Evolutionary conservation across 2,797 vertebrate genomes (phyloP).

Genomic region (Urocyon cinereoargenteus): DNA sequence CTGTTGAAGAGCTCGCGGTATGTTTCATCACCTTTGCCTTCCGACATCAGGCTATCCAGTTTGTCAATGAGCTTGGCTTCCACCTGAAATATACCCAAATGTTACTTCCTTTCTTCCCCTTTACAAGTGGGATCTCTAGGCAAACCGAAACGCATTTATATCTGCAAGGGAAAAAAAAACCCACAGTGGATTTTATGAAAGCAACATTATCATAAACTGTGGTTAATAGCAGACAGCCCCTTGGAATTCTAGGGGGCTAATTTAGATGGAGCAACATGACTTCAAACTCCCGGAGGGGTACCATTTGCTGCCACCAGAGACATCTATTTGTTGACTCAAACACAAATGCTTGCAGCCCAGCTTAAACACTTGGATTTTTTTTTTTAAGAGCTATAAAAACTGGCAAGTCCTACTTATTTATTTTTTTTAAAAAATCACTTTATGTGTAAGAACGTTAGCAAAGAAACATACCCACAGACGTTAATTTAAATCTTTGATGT

Average conservation of each 20-base stretch:
- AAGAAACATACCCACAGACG: constrained; percentile 60
- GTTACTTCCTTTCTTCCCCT: constrained; percentile 52
- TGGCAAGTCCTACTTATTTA: constrained; percentile 59
- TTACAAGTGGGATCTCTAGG: constrained; percentile 57
- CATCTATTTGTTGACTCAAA: constrained; percentile 88
- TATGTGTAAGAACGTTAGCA: constrained; percentile 49
- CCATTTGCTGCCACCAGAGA: constrained; percentile 86
- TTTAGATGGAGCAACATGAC: constrained; percentile 85
- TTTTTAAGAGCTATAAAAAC: constrained; percentile 76
- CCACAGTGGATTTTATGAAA: constrained; percentile 46
- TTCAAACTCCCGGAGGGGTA: constrained; percentile 84
- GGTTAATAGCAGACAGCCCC: constrained; percentile 74
- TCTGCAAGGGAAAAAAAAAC: neutral
- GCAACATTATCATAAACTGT: constrained; percentile 75
- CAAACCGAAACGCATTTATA: neutral
- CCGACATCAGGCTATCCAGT: constrained; percentile 99
- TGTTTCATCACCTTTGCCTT: constrained; percentile 98
- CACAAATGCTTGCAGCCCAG: constrained; percentile 84
- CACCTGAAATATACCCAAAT: constrained; percentile 91
- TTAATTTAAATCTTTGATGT: constrained; percentile 77
- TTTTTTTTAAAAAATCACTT: constrained; percentile 25
- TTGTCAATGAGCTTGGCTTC: constrained; percentile 99
- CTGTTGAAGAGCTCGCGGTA: constrained; percentile 97
- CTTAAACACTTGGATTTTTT: constrained; percentile 84
- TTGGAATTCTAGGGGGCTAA: constrained; percentile 75